Evolutionary conservation across 2,113 vertebrate species (phyloP).

Genomic region (Pseudopodoces humilis): DNA sequence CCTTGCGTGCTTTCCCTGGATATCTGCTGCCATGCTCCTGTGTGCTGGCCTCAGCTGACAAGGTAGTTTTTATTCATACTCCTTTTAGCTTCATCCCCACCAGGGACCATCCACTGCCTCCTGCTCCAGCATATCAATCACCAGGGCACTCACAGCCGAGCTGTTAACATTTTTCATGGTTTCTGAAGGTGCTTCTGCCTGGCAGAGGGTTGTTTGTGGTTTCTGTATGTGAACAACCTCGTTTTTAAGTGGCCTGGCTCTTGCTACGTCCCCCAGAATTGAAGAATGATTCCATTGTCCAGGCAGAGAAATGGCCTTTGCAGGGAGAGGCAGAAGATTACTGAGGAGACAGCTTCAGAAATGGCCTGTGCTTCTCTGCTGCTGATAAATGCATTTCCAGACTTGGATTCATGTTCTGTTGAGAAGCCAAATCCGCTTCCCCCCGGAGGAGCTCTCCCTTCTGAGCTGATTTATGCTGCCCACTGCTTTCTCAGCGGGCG

Average conservation of each 20-base stretch:
- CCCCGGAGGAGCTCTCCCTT: neutral
- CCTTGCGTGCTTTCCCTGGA: neutral
- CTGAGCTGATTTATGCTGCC: conserved; percentile 43
- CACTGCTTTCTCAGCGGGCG: conserved; percentile 31
- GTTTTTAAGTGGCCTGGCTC: neutral
- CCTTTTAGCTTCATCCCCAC: neutral
- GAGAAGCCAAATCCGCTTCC: neutral
- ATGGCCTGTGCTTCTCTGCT: conserved; percentile 8
- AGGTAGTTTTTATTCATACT: neutral
- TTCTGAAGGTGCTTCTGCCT: neutral
- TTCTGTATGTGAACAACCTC: neutral
- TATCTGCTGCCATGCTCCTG: neutral
- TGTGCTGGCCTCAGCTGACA: neutral
- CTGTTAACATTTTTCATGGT: neutral
- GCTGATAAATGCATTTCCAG: conserved; percentile 18
- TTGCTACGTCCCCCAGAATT: neutral
- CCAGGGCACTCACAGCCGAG: neutral
- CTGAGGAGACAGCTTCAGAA: neutral
- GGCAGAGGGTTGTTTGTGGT: neutral
- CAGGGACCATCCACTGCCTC: neutral
- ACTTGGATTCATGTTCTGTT: neutral
- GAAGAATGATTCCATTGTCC: conserved; percentile 20
- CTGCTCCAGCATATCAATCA: neutral
- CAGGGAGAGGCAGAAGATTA: neutral
- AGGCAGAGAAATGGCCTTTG: neutral